Base-by-base conservation (phyloP, 2,113 vertebrate species). In the Telmatochromis brachygnathus region DNA sequence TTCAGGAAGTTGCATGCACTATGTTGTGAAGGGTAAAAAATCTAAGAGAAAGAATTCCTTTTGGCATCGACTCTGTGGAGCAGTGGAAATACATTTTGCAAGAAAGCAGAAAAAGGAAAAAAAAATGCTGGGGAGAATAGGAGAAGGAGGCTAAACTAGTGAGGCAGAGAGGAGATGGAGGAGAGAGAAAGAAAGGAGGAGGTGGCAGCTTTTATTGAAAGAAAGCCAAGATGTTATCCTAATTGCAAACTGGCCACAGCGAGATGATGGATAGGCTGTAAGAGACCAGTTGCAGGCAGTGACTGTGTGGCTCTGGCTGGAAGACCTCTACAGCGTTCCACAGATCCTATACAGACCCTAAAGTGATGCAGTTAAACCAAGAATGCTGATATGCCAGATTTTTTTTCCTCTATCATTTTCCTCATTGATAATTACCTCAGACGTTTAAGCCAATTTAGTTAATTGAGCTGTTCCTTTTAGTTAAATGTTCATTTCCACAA, bases 241-340 rank as follows among this genome's bases (percentile, higher is more conserved):
- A 80, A 91, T 91, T 91, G 86, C 87, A 87, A 92, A 92, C 70
- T 86, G 85, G 91, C 85, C 75, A 47, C 12, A 37, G 53, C 80
- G 51, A 85, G 79, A 92, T 93, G 93, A 94, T 93, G 90, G 87
- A 94, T 95, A 47, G 81, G 84, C 87, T 88, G 53, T 45, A 84
- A 75, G 82, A 89, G 68, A 55, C 62, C 87, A 88, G 89, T 91
- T 80, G 87, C 83, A 86, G 79, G 81, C 81, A n/a, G 75, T 54
- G 56, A 39, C 82, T 82, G 51, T 73, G 79, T 85, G 82, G 45
- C 9, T 87, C 56, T 86, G 28, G 77, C 89, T 86, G 91, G 49
- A 39, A 82, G 86, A 83, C 28, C 81, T 75, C 65, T 28, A 82
- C 56, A 26, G 19, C 4, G 9, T 58, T 42, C 53, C 23, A 37